phyloP scores from a whole-genome alignment of 2,797 vertebrate genomes.

The Triplophysa yarkandensis region DNA sequence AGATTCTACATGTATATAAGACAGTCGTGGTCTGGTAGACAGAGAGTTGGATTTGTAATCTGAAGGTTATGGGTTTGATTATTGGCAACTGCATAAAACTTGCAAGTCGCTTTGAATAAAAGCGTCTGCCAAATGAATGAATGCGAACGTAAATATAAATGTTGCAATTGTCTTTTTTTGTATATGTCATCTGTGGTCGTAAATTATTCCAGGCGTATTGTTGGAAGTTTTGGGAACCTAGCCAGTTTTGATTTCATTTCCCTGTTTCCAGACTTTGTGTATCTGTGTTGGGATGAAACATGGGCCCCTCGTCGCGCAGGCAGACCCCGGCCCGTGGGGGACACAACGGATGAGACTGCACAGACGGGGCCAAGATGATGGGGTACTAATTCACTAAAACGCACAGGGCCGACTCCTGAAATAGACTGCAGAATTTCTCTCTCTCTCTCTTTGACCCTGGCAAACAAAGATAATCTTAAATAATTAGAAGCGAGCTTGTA shows the following conservation, averaged over 20 bases:
- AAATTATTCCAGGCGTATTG: constrained; percentile 17
- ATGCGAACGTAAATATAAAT: too few relatives aligned
- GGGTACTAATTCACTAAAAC: constrained; percentile 80
- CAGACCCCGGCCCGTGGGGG: constrained; percentile 29
- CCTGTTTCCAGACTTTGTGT: constrained; percentile 11
- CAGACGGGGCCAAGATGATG: constrained; percentile 72
- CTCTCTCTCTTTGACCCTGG: constrained; percentile 89
- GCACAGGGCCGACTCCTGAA: constrained; percentile 66
- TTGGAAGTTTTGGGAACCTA: constrained; percentile 36
- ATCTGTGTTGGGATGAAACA: constrained; percentile 39
- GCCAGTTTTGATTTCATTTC: constrained; percentile 35
- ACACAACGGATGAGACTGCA: constrained; percentile 47
- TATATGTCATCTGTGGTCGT: background rate
- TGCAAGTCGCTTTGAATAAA: too few relatives aligned
- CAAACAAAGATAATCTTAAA: constrained; percentile 99
- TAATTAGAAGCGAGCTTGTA: constrained; percentile 98
- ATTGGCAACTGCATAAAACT: too few relatives aligned
- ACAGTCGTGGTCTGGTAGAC: too few relatives aligned
- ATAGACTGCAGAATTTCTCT: constrained; percentile 70
- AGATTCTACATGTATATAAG: too few relatives aligned
- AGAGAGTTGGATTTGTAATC: too few relatives aligned
- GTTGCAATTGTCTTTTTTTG: background rate
- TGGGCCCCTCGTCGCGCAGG: constrained; percentile 42
- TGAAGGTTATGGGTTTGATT: too few relatives aligned
- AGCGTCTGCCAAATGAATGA: too few relatives aligned